Evolutionary conservation across 2,888 invertebrate species (phyloP).

Genomic region (Phania funesta): DNA sequence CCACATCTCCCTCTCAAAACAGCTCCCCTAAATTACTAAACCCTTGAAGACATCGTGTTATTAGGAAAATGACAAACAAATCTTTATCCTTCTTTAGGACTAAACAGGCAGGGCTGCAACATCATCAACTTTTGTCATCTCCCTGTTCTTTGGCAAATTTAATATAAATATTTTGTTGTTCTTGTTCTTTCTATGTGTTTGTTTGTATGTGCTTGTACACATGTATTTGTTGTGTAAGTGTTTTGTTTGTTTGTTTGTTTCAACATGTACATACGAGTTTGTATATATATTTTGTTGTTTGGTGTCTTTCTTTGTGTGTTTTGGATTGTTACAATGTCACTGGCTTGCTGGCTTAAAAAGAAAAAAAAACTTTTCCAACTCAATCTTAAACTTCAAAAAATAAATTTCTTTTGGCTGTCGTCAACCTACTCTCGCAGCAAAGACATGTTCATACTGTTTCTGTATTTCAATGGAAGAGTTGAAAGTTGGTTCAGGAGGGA

Average conservation of each 20-base stretch:
- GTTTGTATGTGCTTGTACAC: neutral
- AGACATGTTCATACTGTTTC: constrained; percentile 2
- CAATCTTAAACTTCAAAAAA: constrained; percentile 56
- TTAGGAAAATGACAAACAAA: constrained; percentile 38
- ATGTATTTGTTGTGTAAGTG: constrained; percentile 31
- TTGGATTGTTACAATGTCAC: constrained; percentile 56
- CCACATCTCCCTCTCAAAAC: neutral
- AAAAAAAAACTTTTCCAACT: neutral
- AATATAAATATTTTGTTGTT: constrained; percentile 63
- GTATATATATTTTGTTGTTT: constrained; percentile 4
- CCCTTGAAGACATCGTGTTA: constrained; percentile 30
- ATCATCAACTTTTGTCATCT: constrained; percentile 21
- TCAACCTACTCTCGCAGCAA: constrained; percentile 38
- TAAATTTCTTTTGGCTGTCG: constrained; percentile 37
- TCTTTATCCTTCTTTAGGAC: neutral
- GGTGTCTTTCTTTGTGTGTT: constrained; percentile 26
- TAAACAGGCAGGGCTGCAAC: constrained; percentile 29
- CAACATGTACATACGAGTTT: neutral
- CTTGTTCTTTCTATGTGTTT: constrained; percentile 9
- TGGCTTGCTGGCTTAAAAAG: constrained; percentile 13
- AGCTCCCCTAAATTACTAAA: constrained; percentile 12
- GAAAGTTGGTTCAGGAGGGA: neutral
- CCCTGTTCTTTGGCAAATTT: constrained; percentile 51
- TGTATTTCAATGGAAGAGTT: neutral
- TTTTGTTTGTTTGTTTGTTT: constrained; percentile 33